phyloP scores from a whole-genome alignment of 2,888 invertebrate species.

The Lasioglossum leucozonium region DNA sequence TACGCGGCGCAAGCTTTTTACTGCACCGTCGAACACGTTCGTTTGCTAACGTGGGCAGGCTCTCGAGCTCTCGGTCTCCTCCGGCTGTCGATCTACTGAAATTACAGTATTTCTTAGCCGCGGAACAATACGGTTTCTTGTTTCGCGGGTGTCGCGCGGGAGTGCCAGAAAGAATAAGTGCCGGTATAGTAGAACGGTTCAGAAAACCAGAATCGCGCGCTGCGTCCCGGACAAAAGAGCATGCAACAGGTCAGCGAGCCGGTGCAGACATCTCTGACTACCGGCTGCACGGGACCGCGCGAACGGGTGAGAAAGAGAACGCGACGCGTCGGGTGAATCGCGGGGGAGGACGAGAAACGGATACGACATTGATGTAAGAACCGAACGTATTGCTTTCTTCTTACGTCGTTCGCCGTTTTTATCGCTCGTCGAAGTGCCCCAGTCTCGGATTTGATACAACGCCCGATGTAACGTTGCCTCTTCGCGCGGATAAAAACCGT shows the following conservation, averaged over 20 bases:
- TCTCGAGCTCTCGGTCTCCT: not conserved
- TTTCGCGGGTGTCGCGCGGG: slow-evolving; percentile 74
- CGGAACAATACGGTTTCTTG: slow-evolving; percentile 79
- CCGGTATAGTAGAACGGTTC: slow-evolving; percentile 72
- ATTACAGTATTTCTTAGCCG: slow-evolving; percentile 73
- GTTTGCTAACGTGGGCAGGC: not conserved
- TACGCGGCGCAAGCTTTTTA: not conserved
- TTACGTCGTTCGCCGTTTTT: slow-evolving; percentile 60
- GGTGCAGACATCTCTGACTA: slow-evolving; percentile 67
- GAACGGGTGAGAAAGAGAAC: not conserved
- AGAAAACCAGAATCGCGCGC: slow-evolving; percentile 70
- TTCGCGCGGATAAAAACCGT: slow-evolving; percentile 40
- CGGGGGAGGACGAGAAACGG: slow-evolving; percentile 14
- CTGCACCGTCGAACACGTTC: not conserved
- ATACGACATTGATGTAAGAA: slow-evolving; percentile 63
- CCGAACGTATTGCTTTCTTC: slow-evolving; percentile 66
- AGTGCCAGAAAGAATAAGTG: slow-evolving; percentile 76
- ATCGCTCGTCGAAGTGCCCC: slow-evolving; percentile 47
- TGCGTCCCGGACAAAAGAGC: slow-evolving; percentile 77
- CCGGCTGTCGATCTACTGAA: slow-evolving; percentile 72
- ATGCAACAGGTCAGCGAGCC: slow-evolving; percentile 80
- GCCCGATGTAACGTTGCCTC: slow-evolving; percentile 33
- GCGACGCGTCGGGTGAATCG: slow-evolving; percentile 11
- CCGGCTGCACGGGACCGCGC: slow-evolving; percentile 28
- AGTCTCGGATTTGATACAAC: slow-evolving; percentile 57